Conservation (phyloP, 92 coral and sea anemone species). For the Palythoa heliodiscus region DNA sequence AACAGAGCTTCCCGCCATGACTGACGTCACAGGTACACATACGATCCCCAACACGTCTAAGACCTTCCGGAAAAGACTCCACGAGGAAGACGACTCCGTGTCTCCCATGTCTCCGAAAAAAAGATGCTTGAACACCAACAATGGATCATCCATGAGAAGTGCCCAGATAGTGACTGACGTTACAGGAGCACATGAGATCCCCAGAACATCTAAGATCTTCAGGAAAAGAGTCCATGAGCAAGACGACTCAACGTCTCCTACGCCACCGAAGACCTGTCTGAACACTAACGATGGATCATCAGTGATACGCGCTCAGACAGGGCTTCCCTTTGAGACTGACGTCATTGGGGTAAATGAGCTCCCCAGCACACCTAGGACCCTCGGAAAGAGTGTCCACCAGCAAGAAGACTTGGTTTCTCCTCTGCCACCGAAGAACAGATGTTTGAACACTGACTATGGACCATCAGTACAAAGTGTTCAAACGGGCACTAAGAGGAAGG, state of each 20-base stretch:
- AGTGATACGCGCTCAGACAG: neutral
- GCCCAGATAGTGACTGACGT: neutral
- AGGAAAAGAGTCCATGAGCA: neutral
- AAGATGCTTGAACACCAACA: neutral
- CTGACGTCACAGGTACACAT: neutral
- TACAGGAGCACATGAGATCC: neutral
- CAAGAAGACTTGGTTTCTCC: neutral
- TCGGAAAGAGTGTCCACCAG: conserved; percentile 1
- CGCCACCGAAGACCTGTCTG: conserved; percentile 3
- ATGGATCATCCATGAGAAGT: neutral
- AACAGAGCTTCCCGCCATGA: neutral
- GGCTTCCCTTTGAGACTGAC: neutral
- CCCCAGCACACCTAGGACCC: conserved; percentile 17
- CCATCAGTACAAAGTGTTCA: conserved; percentile 1
- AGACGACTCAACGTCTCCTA: neutral
- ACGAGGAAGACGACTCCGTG: neutral
- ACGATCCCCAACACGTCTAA: conserved; percentile 3
- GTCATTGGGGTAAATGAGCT: neutral
- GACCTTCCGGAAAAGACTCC: neutral
- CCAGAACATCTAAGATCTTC: conserved; percentile 10
- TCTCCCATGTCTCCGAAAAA: neutral
- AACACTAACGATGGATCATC: neutral
- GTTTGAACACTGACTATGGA: neutral
- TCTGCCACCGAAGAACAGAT: conserved; percentile 18
- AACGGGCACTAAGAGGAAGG: conserved; percentile 16